These are phyloP conservation scores for Mustelus asterias DNA, from an alignment of 2,113 vertebrate species.

Conservation along the genomic window DNA sequence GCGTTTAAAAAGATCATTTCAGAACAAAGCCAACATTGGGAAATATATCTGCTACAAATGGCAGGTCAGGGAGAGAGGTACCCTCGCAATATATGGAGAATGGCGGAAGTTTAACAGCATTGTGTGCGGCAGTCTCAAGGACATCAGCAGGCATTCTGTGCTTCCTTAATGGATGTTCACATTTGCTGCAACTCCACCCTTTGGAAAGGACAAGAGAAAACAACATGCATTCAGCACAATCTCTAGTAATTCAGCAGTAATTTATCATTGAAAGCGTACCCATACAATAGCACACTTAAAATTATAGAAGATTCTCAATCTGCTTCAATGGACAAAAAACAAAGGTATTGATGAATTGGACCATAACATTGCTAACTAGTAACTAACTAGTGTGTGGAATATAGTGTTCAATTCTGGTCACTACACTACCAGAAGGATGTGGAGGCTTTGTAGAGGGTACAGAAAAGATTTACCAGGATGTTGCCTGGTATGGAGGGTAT, in stretches of 20 bases:
- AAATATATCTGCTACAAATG: neutral
- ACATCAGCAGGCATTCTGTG: too few relatives aligned
- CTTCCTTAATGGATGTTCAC: neutral
- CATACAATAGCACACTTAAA: too few relatives aligned
- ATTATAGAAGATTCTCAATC: neutral
- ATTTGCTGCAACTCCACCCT: neutral
- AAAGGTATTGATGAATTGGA: neutral
- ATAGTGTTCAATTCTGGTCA: too few relatives aligned
- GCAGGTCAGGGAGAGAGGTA: neutral
- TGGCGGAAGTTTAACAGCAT: neutral
- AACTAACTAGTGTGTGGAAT: too few relatives aligned
- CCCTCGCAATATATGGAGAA: neutral
- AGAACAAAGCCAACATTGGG: neutral
- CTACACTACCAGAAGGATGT: too few relatives aligned
- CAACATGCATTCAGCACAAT: neutral
- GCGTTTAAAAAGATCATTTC: neutral
- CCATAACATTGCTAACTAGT: too few relatives aligned
- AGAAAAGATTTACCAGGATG: too few relatives aligned
- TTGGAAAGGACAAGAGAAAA: neutral
- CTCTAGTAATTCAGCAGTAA: neutral
- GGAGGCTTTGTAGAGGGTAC: too few relatives aligned
- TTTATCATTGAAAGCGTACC: too few relatives aligned
- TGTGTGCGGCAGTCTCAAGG: too few relatives aligned
- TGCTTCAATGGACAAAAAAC: neutral
- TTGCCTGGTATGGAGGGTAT: too few relatives aligned